A percentile compares a stretch with the other conserved stretches of the same genome.
phyloP scores from a whole-genome alignment of 2,113 vertebrate species.

The Mustelus asterias region DNA sequence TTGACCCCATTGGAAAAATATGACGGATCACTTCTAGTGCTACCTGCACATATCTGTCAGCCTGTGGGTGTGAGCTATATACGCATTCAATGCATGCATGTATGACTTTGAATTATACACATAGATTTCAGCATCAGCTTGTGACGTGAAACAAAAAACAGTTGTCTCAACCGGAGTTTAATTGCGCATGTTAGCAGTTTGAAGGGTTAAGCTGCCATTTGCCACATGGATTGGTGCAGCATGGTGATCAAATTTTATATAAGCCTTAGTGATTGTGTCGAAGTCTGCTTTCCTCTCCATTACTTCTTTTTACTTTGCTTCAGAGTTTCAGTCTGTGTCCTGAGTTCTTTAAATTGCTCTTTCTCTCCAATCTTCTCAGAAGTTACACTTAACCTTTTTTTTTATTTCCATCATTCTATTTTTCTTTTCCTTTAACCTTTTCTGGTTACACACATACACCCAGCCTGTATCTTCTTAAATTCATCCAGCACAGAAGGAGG shows the following conservation, averaged over 20 bases:
- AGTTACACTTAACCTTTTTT: not conserved
- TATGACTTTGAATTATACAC: not conserved
- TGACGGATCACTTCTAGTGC: not conserved
- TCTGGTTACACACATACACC: not conserved
- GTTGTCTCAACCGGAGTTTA: not conserved
- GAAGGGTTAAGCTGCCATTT: not conserved
- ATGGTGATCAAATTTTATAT: not conserved
- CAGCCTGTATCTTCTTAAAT: not conserved
- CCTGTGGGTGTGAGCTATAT: not conserved
- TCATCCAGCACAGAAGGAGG: not conserved
- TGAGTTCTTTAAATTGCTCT: not conserved
- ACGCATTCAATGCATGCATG: not conserved
- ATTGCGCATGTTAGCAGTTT: not conserved
- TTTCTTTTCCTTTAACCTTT: not conserved
- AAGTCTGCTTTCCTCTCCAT: not conserved
- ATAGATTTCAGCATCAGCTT: not conserved
- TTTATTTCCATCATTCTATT: not conserved
- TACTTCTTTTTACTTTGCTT: not conserved
- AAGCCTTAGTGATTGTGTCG: not conserved
- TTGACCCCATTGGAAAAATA: not conserved
- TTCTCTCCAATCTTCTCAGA: conserved; percentile 4
- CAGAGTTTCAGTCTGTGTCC: not conserved
- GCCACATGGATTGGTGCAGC: not conserved
- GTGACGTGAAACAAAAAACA: not conserved
- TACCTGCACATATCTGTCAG: not conserved